A percentile compares a stretch with the other conserved stretches of the same genome.
Evolutionary conservation across 37 sponge, comb jelly and placozoan species (phyloP).

Genomic region (Petrosia ficiformis): DNA sequence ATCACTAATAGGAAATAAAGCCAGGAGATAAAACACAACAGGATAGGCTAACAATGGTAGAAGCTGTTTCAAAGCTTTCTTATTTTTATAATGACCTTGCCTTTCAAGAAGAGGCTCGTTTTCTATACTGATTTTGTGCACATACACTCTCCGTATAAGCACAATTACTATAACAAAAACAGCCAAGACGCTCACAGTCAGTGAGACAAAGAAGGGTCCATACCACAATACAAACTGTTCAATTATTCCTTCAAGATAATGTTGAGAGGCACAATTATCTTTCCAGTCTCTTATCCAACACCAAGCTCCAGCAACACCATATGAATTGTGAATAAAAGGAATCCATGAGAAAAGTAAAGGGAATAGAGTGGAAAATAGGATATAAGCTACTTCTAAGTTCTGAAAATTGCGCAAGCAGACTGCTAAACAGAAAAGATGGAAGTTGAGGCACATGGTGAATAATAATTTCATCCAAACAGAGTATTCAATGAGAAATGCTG

Average conservation of each 20-base stretch:
- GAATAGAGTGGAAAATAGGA: not conserved
- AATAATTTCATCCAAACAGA: not conserved
- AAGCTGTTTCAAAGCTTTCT: not conserved
- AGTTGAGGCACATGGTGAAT: not conserved
- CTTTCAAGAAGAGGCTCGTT: not conserved
- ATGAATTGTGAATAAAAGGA: not conserved
- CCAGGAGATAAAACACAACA: not conserved
- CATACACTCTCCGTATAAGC: not conserved
- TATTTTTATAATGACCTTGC: too few species aligned
- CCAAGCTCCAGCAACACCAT: slow-evolving; percentile 16
- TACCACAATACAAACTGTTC: not conserved
- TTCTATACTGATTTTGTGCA: not conserved
- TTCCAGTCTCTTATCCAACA: slow-evolving; percentile 9
- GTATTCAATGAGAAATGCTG: not conserved
- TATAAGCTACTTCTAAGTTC: not conserved
- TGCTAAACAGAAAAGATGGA: not conserved
- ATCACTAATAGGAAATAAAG: not conserved
- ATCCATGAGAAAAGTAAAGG: not conserved
- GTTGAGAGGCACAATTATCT: too few species aligned
- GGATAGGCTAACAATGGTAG: not conserved
- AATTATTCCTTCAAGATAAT: not conserved
- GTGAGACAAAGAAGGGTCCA: too few species aligned
- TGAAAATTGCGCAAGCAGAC: not conserved
- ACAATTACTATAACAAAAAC: not conserved
- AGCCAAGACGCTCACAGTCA: not conserved